These are phyloP conservation scores for Rugalucina vietnamica DNA, from an alignment of 2,888 invertebrate species.

Conservation along the genomic window DNA sequence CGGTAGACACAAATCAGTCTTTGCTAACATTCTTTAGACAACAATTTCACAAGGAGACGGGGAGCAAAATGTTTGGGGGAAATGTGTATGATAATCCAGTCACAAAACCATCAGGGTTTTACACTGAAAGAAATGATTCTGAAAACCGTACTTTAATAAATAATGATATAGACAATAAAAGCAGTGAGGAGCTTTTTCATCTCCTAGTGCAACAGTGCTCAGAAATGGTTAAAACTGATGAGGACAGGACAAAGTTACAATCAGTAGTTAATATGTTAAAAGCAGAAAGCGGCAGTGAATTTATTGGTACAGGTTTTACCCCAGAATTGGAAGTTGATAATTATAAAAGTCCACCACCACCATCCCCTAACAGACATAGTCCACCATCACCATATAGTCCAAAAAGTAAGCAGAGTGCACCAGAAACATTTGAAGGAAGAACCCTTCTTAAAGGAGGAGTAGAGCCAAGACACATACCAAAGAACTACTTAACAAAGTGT, in stretches of 20 bases:
- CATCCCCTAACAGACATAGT: background rate
- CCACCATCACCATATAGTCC: slow-evolving; percentile 5
- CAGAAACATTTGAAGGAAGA: slow-evolving; percentile 65
- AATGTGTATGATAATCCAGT: background rate
- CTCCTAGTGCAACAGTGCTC: slow-evolving; percentile 53
- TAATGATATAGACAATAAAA: slow-evolving; percentile 5
- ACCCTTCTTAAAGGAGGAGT: slow-evolving; percentile 70
- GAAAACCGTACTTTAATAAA: background rate
- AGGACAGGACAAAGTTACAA: slow-evolving; percentile 37
- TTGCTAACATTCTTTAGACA: background rate
- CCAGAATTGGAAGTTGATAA: slow-evolving; percentile 16
- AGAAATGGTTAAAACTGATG: slow-evolving; percentile 47
- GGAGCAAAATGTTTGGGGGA: background rate
- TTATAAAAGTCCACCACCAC: background rate
- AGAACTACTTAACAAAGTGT: slow-evolving; percentile 47
- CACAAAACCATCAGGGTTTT: slow-evolving; percentile 13
- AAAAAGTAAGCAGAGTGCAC: background rate
- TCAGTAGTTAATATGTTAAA: slow-evolving; percentile 39
- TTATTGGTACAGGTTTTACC: slow-evolving; percentile 34
- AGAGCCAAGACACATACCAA: slow-evolving; percentile 68
- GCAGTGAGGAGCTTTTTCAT: slow-evolving; percentile 43
- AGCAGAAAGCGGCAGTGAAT: slow-evolving; percentile 23
- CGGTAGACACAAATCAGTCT: background rate
- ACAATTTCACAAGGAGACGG: background rate
- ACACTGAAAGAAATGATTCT: slow-evolving; percentile 25